A percentile compares a stretch with the other conserved stretches of the same genome.
Evolutionary conservation across 1,140 invertebrate genomes (phyloP).

Genomic region (Colletes gigas): DNA sequence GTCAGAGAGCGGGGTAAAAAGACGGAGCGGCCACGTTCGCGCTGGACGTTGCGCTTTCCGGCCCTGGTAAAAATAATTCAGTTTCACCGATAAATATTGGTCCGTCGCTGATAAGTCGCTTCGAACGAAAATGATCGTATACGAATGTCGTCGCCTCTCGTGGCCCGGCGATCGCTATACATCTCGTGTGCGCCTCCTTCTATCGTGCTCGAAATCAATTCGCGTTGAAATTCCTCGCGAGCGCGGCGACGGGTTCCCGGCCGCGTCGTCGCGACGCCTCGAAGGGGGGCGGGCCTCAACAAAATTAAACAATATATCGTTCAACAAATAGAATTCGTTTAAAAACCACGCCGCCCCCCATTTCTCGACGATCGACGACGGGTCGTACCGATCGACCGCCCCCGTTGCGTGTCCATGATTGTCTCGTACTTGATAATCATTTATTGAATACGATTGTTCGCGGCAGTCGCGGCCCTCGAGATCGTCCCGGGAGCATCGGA

Average conservation of each 20-base stretch:
- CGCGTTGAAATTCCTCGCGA: conserved; percentile 46
- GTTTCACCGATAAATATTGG: background rate
- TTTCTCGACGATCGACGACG: conserved; percentile 15
- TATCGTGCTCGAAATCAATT: background rate
- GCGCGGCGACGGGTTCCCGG: background rate
- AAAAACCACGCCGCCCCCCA: conserved; percentile 54
- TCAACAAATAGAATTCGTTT: conserved; percentile 72
- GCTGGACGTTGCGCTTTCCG: background rate
- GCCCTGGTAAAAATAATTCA: background rate
- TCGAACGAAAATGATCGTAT: background rate
- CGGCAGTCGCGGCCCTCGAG: background rate
- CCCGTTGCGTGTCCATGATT: conserved; percentile 49
- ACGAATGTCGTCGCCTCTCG: background rate
- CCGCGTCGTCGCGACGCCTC: conserved; percentile 15
- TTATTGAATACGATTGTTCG: conserved; percentile 47
- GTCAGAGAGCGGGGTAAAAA: conserved; percentile 25
- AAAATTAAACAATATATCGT: conserved; percentile 75
- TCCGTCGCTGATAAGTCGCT: background rate
- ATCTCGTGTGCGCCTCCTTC: background rate
- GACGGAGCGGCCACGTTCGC: background rate
- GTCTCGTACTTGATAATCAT: conserved; percentile 61
- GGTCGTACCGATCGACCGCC: background rate
- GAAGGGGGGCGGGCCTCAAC: conserved; percentile 56
- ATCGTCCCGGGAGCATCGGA: background rate
- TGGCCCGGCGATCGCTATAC: too few species aligned